Percentiles rank a stretch among this genome's conserved stretches.
Evolutionary conservation across 2,888 invertebrate species (phyloP).

Genomic region (Catocala fraxini): DNA sequence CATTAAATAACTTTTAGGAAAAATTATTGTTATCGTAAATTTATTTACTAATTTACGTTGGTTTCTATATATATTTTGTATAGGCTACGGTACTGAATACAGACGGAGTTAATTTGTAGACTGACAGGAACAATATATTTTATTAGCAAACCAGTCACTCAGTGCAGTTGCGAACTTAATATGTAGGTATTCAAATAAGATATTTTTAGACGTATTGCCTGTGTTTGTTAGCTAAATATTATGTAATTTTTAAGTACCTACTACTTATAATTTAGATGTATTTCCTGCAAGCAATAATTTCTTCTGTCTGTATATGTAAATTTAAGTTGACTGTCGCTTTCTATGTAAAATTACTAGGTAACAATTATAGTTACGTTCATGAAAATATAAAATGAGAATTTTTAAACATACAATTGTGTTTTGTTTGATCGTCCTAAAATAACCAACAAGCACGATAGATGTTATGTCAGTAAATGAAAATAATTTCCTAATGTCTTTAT

Average conservation of each 20-base stretch:
- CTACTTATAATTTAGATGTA: neutral
- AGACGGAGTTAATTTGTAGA: neutral
- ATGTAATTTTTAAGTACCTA: no score
- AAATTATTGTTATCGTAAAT: neutral
- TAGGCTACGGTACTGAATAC: neutral
- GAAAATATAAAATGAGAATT: slow-evolving; percentile 18
- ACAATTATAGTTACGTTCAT: slow-evolving; percentile 24
- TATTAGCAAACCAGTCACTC: neutral
- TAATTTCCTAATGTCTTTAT: no score
- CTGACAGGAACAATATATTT: neutral
- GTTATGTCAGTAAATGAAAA: no score
- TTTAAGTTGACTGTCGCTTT: slow-evolving; percentile 25
- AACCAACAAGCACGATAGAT: neutral
- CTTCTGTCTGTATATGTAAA: slow-evolving; percentile 11
- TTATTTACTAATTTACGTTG: neutral
- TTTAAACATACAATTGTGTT: slow-evolving; percentile 25
- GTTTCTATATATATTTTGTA: neutral
- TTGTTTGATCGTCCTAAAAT: neutral
- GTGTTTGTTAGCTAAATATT: neutral
- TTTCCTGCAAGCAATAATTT: neutral
- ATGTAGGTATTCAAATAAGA: neutral
- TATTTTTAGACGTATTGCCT: neutral
- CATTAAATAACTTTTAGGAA: slow-evolving; percentile 11
- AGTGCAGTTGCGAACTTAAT: neutral
- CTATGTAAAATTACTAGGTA: slow-evolving; percentile 20